Base-by-base conservation (phyloP, 2,888 invertebrate species). In the Conops quadrifasciatus region DNA sequence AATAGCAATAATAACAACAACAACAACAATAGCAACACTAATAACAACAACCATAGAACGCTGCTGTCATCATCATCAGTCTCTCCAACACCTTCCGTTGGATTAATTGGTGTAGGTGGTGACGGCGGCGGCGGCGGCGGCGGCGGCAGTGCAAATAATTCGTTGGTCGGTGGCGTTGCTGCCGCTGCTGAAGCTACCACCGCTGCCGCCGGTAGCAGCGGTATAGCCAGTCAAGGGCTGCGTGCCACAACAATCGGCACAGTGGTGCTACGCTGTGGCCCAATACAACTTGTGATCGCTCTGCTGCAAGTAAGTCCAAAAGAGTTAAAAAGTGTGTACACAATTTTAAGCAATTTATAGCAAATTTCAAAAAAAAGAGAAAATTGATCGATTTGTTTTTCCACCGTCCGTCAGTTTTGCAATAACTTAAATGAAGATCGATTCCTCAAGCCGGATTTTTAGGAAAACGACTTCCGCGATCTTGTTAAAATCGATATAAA, bases 231-330 rank as follows among this genome's bases (percentile, higher is more conserved):
- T 56, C 71, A 75, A 62, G 77, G 81, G 73, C 77, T 81, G 56
- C 88, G 89, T 77, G 91, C 93, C 70, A 95, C 95, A 72, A 95
- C 95, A 78, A 92, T 96, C 81, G 94, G 94, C 85, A 95, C 96
- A 71, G 94, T 96, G 78, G 95, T 95, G 63, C 93, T 96, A 74
- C 94, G 94, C 84, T 94, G 94, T 82, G 95, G 94, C 76, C 90
- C 91, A 79, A 93, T 95, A 60, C 91, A 93, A 84, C 91, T 96
- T 82, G 94, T 96, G 81, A 93, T 96, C 80, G 95, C 95, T 75
- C 88, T 96, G 75, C 88, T 96, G 78, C 93, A 94, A 90, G 95
- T 95, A 91, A 80, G 85, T 9, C 9, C 36, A 9, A 36, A 49
- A 49, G 13, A 49, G n/a, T 16, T 1, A 49, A 4, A 15, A 9